Evolutionary conservation across 1,140 invertebrate genomes (phyloP).

Genomic region (Cylas formicarius): DNA sequence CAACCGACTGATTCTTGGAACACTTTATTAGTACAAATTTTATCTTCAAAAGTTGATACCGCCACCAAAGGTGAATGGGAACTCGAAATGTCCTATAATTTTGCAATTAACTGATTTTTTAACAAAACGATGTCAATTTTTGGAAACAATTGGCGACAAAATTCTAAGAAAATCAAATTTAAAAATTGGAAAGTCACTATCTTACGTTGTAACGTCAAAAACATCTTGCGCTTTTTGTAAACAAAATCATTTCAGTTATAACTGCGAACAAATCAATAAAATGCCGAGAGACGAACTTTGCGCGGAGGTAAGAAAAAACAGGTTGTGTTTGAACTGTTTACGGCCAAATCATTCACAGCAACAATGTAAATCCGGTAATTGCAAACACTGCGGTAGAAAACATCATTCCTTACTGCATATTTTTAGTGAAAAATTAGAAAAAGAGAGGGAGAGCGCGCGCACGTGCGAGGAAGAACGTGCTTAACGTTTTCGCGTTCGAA

Average conservation of each 20-base stretch:
- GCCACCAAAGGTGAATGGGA: constrained; percentile 14
- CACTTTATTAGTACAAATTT: constrained; percentile 23
- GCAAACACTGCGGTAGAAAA: constrained; percentile 2
- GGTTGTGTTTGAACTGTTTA: constrained; percentile 12
- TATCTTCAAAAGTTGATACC: constrained; percentile 14
- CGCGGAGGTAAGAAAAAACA: constrained; percentile 7
- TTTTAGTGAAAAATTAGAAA: no score
- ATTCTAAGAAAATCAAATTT: constrained; percentile 5
- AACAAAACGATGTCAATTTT: constrained; percentile 9
- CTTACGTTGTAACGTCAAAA: neutral
- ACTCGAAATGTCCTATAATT: neutral
- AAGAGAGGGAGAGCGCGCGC: no score
- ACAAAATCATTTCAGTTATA: constrained; percentile 13
- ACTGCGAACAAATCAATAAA: constrained; percentile 10
- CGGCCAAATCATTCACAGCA: neutral
- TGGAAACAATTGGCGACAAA: constrained; percentile 9
- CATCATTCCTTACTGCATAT: constrained; percentile 13
- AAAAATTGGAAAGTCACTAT: neutral
- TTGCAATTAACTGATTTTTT: constrained; percentile 5
- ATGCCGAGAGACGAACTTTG: constrained; percentile 2
- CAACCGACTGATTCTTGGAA: constrained; percentile 27
- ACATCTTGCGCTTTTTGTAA: constrained; percentile 11
- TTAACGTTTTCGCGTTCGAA: no score
- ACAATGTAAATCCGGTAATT: constrained; percentile 3
- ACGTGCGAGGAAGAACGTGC: no score